Evolutionary conservation across 2,888 invertebrate genomes (phyloP).

Genomic region (Drosophila trichaetosa): DNA sequence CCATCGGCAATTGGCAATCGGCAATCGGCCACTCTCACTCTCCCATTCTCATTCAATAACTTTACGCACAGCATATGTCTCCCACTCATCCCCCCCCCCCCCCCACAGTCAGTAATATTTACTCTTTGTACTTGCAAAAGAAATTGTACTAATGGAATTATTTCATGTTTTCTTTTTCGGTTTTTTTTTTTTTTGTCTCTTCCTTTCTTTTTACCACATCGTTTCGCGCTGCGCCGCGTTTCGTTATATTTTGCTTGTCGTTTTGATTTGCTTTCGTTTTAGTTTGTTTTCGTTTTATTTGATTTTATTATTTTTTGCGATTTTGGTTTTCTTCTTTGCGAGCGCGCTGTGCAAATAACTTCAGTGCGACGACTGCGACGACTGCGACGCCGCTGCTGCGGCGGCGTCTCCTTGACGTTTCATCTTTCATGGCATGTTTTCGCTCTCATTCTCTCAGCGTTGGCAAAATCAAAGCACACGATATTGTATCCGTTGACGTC

Average conservation of each 20-base stretch:
- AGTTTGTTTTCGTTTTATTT: slow-evolving; percentile 26
- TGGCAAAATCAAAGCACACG: slow-evolving; percentile 55
- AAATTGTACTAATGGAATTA: slow-evolving; percentile 84
- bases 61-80: slow-evolving; percentile 39
- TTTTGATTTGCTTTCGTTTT: slow-evolving; percentile 71
- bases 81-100: not conserved
- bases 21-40: not conserved
- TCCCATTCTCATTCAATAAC: slow-evolving; percentile 24
- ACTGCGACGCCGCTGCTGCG: slow-evolving; percentile 15
- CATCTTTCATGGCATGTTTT: slow-evolving; percentile 37
- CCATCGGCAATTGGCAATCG: not conserved
- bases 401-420: slow-evolving; percentile 34
- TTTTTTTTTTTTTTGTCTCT: slow-evolving; percentile 7
- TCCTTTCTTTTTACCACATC: not conserved
- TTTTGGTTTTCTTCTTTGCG: slow-evolving; percentile 38
- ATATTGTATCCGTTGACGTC: slow-evolving; percentile 27
- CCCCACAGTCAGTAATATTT: slow-evolving; percentile 64
- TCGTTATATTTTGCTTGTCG: slow-evolving; percentile 74
- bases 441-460: slow-evolving; percentile 8
- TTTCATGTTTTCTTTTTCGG: slow-evolving; percentile 69
- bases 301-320: not conserved
- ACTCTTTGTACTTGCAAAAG: slow-evolving; percentile 84
- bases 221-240: slow-evolving; percentile 45
- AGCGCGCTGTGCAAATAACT: slow-evolving; percentile 71
- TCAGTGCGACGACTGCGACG: slow-evolving; percentile 16